phyloP scores from a whole-genome alignment of 2,797 vertebrate genomes.

The Melanogrammus aeglefinus region DNA sequence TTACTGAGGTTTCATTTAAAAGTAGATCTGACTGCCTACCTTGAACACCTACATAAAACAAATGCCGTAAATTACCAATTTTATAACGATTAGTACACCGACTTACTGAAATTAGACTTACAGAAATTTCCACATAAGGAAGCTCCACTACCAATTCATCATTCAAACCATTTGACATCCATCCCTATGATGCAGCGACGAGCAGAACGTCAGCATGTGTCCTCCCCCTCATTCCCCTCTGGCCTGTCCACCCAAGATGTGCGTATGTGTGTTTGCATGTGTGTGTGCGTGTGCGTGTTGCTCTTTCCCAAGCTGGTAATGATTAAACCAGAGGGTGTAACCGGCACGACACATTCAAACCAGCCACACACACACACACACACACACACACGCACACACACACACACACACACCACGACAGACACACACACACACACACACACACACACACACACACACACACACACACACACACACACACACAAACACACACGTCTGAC shows the following conservation, averaged over 20 bases:
- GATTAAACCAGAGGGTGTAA: background rate
- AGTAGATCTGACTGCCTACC: background rate
- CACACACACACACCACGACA: background rate
- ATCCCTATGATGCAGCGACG: background rate
- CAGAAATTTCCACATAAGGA: too few species aligned
- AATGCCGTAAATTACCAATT: background rate
- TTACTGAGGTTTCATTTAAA: background rate
- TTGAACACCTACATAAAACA: background rate
- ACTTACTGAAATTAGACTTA: too few species aligned
- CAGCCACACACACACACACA: background rate
- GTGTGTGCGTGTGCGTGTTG: background rate
- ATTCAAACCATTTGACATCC: background rate
- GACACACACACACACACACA: background rate
- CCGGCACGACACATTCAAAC: background rate
- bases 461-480: background rate
- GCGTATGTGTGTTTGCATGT: background rate
- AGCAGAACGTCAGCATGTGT: background rate
- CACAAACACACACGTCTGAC: background rate
- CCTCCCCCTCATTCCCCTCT: too few species aligned
- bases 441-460: background rate
- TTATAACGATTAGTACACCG: background rate
- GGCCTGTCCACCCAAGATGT: background rate
- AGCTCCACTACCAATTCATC: background rate
- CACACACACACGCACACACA: too few species aligned
- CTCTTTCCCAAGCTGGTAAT: background rate